Conservation (phyloP, 2,113 vertebrate species). For the Xiphias gladius region DNA sequence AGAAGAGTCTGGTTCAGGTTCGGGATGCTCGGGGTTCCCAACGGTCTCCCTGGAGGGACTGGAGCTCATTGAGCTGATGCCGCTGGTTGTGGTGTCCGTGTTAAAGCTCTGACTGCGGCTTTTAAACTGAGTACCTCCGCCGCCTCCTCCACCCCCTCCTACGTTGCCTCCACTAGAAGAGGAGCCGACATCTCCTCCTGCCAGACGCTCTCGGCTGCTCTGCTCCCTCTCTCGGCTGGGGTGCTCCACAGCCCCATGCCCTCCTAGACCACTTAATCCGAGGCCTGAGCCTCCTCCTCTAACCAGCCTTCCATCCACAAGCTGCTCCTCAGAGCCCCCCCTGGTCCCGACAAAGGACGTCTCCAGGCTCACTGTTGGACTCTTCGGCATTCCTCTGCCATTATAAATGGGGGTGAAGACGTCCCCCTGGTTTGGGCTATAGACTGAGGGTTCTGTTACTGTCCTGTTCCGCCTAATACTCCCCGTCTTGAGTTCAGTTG, state of each 20-base stretch:
- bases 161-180: constrained; percentile 86
- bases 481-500: constrained; percentile 87
- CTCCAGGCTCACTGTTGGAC: constrained; percentile 92
- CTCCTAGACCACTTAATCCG: constrained; percentile 71
- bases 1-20: constrained; percentile 88
- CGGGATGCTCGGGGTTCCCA: constrained; percentile 87
- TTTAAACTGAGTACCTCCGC: constrained; percentile 92
- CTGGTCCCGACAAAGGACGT: constrained; percentile 93
- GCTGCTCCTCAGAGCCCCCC: constrained; percentile 88
- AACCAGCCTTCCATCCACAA: constrained; percentile 76
- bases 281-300: constrained; percentile 84
- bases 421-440: constrained; percentile 89
- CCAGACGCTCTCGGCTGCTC: constrained; percentile 91
- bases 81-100: constrained; percentile 98
- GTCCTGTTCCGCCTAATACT: constrained; percentile 91
- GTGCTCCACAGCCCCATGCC: constrained; percentile 78
- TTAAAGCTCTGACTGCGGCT: constrained; percentile 99
- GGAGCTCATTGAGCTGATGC: constrained; percentile 99
- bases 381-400: constrained; percentile 88
- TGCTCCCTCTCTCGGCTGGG: constrained; percentile 87
- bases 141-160: constrained; percentile 84
- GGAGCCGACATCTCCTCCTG: constrained; percentile 90
- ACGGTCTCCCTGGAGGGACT: constrained; percentile 97
- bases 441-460: constrained; percentile 91
- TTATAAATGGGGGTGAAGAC: constrained; percentile 88